Base-by-base conservation (phyloP, 2,797 vertebrate genomes). In the Loris lydekkerianus region DNA sequence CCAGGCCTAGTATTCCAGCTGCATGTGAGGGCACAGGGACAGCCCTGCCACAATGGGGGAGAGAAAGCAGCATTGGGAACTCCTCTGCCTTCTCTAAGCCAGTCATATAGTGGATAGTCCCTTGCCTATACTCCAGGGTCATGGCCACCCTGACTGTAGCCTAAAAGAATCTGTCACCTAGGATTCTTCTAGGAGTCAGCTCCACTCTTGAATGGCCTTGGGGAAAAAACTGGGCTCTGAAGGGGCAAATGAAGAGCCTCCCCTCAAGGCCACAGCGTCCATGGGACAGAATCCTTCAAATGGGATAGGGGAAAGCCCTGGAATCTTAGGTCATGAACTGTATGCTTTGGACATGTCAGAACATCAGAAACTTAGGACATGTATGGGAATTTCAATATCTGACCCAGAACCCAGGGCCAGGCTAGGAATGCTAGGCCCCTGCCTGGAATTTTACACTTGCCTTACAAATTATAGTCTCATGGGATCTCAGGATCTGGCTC, bases 401-500 rank as follows among this genome's bases (percentile, higher is more conserved):
- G 93, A 73, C 78, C 86, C 53, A 77, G 60, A 89, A 81, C 40
- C 87, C 63, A 46, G 37, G 49, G 81, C 63, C 81, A 31, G 23
- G 56, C n/a, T 67, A 70, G 70, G 63, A 65, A 34, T 29, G 37
- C 34, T 9, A 89, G 70, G 70, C 37, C 63, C 58, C 77, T 43
- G 53, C 61, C 77, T 84, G 82, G 70, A 93, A 73, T 61, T 73
- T 20, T 5, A 25, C 23, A 77, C 46, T 49, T 56, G 76, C 75
- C 63, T 89, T 31, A 72, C 82, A 83, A 92, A 92, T 60, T 87
- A 70, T 3, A 63, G 75, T 92, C 81, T 91, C 77, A 53, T 49
- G 34, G 65, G 86, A 89, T 96, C 80, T 85, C 84, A 67, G 91
- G 76, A 85, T 85, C 89, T 92, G 89, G 89, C 81, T 96, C 92